phyloP scores from a whole-genome alignment of 2,888 invertebrate genomes.

The Carabus problematicus region DNA sequence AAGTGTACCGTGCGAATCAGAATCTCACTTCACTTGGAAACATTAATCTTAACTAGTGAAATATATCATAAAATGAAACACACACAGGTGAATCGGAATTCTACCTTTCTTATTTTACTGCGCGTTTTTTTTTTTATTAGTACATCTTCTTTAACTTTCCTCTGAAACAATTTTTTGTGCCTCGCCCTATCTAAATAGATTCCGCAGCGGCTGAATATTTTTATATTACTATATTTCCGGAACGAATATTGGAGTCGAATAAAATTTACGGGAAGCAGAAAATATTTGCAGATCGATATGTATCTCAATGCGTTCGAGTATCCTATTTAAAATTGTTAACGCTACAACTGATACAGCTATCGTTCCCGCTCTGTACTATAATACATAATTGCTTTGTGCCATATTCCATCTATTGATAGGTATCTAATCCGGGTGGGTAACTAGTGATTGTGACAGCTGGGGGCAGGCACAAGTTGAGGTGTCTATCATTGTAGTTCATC shows the following conservation, averaged over 20 bases:
- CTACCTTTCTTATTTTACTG: slow-evolving; percentile 1
- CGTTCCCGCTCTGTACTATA: slow-evolving; percentile 25
- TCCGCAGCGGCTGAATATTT: slow-evolving; percentile 38
- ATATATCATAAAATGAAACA: not conserved
- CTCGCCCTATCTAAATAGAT: slow-evolving; percentile 37
- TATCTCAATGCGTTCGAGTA: slow-evolving; percentile 1
- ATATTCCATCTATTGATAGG: too few species aligned
- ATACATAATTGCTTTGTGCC: too few species aligned
- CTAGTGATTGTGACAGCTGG: too few species aligned
- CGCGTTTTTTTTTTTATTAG: slow-evolving; percentile 21
- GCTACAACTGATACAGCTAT: slow-evolving; percentile 20
- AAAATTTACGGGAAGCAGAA: slow-evolving; percentile 39
- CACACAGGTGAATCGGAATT: not conserved
- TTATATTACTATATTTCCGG: slow-evolving; percentile 40
- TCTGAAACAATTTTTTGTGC: slow-evolving; percentile 35
- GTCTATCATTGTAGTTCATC: too few species aligned
- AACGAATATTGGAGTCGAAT: slow-evolving; percentile 28
- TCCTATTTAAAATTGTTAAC: too few species aligned
- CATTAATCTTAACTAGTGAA: not conserved
- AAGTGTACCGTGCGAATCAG: not conserved
- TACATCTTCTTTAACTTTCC: slow-evolving; percentile 38
- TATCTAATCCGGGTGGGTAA: too few species aligned
- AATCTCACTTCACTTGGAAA: not conserved
- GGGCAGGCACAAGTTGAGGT: too few species aligned
- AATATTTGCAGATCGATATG: slow-evolving; percentile 20